Evolutionary conservation across 1,140 invertebrate species (phyloP).

Genomic region (Leptinotarsa texana): DNA sequence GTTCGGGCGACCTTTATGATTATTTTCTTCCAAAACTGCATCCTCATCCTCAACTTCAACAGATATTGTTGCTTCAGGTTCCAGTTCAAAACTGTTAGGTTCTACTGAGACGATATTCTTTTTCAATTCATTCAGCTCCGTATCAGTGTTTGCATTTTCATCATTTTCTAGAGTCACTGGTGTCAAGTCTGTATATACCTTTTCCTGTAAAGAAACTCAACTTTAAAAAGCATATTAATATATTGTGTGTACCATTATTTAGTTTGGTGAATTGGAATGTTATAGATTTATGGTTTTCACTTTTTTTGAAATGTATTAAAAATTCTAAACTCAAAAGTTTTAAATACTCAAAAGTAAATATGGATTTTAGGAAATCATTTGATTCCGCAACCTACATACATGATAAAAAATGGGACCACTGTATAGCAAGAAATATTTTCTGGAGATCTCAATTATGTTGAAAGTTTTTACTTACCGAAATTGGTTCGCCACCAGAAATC

Average conservation of each 20-base stretch:
- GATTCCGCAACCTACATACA: neutral
- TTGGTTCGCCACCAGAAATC: neutral
- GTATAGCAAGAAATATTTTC: neutral
- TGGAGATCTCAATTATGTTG: neutral
- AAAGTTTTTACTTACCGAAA: neutral
- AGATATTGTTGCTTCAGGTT: neutral
- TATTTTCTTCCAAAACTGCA: neutral
- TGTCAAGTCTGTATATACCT: neutral
- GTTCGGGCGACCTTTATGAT: neutral
- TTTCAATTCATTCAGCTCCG: neutral
- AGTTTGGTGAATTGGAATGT: neutral
- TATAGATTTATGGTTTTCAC: too few relatives aligned
- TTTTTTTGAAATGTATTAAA: neutral
- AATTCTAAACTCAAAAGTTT: neutral
- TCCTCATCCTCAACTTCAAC: neutral
- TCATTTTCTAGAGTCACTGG: neutral
- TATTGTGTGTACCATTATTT: neutral
- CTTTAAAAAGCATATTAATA: conserved; percentile 1
- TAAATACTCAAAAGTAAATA: neutral
- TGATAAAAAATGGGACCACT: neutral
- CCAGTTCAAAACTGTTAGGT: neutral
- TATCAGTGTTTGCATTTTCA: neutral
- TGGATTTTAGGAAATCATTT: neutral
- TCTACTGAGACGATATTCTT: neutral
- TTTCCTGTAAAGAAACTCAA: neutral